Base-by-base conservation (phyloP, 2,113 vertebrate species). In the Rostratula benghalensis region DNA sequence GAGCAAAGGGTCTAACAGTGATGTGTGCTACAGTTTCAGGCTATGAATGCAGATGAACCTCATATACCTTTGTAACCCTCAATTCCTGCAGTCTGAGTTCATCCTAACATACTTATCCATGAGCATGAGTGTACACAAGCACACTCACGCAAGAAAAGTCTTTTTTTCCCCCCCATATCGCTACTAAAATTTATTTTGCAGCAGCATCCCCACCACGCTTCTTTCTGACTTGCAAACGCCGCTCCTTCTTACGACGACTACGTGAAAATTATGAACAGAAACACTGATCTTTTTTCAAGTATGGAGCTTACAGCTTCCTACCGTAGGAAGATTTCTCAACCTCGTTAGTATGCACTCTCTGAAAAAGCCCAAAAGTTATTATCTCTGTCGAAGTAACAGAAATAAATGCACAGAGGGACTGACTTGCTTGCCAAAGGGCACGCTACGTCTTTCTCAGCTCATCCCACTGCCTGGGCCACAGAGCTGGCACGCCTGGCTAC, bases 111-210 rank as follows among this genome's bases (percentile, higher is more conserved):
- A 37, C 56, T 90, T 46, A 64, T 3, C 68, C 64, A 12, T 1
- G 6, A 83, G 48, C 50, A 39, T 6, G 10, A 31, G 7, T 8
- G 19, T 7, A n/a, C n/a, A 14, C 76, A 50, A 27, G 15, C 10
- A 20, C 3, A 15, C 27, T 51, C 33, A 12, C 61, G 43, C 41
- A 39, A 80, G 4, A 24, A 19, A 37, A 67, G 37, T 9, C 1
- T 17, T 18, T 3, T 27, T 6, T 22, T 35, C 30, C 9, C 43
- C 43, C 30, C 5, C 7, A 9, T 48, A 83, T 83, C 63, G 77
- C 95, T 93, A 93, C 21, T 85, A 94, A 92, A 94, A 85, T 46
- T 10, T 59, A 76, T 46, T 96, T 94, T 92, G 94, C 95, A 95
- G 95, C 94, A 96, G 93, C 91, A 96, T 85, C 94, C 39, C 48